Percentiles rank a stretch among this genome's conserved stretches.
phyloP scores from a whole-genome alignment of 2,797 vertebrate genomes.

The Acestrorhynchus altus region DNA sequence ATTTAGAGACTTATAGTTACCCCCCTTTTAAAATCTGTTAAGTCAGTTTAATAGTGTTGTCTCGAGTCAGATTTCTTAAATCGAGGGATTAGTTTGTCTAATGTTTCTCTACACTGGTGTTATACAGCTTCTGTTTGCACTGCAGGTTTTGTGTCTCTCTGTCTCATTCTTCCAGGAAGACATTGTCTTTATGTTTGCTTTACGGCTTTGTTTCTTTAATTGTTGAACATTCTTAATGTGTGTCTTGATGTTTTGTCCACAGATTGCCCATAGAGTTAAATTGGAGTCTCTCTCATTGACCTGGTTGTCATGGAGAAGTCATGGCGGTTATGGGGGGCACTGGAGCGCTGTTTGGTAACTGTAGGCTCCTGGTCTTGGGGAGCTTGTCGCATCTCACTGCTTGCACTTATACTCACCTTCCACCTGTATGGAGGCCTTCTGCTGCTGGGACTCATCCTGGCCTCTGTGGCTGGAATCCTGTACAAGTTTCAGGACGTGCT shows the following conservation, averaged over 20 bases:
- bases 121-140: no score
- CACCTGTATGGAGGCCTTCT: conserved; percentile 93
- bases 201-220: no score
- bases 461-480: conserved; percentile 92
- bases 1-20: no score
- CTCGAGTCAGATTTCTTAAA: no score
- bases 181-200: background rate
- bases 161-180: no score
- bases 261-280: conserved; percentile 45
- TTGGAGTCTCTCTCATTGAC: conserved; percentile 41
- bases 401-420: conserved; percentile 97
- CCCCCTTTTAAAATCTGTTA: no score
- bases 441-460: conserved; percentile 90
- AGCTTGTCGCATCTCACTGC: conserved; percentile 92
- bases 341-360: conserved; percentile 88
- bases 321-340: conserved; percentile 91
- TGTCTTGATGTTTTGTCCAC: conserved; percentile 8
- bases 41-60: no score
- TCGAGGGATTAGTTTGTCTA: no score
- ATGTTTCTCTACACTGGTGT: no score
- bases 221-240: background rate
- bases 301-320: conserved; percentile 90
- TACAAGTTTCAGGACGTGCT: conserved; percentile 98
- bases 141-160: no score
- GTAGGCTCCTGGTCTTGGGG: conserved; percentile 95